Conservation (phyloP, 2,888 invertebrate species). For the Tribolium freemani region DNA sequence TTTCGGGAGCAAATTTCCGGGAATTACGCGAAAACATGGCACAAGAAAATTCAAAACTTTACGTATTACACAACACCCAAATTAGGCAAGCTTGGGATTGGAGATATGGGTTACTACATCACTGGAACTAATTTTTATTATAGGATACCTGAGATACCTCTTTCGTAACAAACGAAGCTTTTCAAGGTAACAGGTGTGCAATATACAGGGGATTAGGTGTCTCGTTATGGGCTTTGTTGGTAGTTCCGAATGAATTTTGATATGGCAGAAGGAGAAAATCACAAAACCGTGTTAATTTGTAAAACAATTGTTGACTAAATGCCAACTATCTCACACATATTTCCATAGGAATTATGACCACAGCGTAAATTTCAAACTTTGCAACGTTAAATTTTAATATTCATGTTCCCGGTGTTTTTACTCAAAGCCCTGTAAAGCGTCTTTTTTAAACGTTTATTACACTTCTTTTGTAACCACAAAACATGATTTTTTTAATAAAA, state of each 20-base stretch:
- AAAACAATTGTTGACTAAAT: slow-evolving; percentile 5
- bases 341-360: slow-evolving; percentile 22
- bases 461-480: too few relatives aligned
- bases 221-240: neutral
- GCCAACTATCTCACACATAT: slow-evolving; percentile 2
- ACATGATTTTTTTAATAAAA: neutral
- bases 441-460: neutral
- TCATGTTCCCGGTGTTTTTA: slow-evolving; percentile 25
- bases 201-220: neutral
- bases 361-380: slow-evolving; percentile 19
- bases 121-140: neutral
- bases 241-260: neutral
- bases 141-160: neutral
- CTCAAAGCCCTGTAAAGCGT: neutral
- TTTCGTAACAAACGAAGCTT: neutral
- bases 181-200: slow-evolving; percentile 3
- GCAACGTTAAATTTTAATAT: slow-evolving; percentile 22
- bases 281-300: neutral
- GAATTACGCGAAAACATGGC: neutral
- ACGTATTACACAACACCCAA: neutral
- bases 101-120: neutral
- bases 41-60: neutral
- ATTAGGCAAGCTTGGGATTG: neutral
- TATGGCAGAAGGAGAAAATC: neutral
- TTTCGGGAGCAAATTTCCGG: neutral